These are phyloP conservation scores for Heterodera carotae DNA, from an alignment of 1,140 invertebrate species.

Conservation along the genomic window DNA sequence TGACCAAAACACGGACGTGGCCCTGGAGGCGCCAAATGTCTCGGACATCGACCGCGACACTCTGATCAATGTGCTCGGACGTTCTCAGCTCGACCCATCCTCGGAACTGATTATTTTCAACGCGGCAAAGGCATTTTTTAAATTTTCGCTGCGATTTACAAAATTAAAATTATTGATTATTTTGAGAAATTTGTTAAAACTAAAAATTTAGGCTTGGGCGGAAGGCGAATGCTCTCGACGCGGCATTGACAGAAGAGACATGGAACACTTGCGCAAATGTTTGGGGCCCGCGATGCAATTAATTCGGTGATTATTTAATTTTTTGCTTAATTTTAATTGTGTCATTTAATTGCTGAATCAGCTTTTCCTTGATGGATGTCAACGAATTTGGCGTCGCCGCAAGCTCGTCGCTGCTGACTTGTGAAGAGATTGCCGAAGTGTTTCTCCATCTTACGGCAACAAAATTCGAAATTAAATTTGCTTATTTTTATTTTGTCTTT, in stretches of 20 bases:
- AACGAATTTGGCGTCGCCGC: conserved; percentile 40
- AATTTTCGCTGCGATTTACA: neutral
- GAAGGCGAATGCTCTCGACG: conserved; percentile 37
- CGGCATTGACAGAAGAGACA: conserved; percentile 23
- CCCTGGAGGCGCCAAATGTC: conserved; percentile 20
- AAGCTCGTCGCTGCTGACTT: conserved; percentile 42
- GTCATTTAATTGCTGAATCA: neutral
- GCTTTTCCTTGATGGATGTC: conserved; percentile 42
- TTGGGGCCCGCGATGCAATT: conserved; percentile 39
- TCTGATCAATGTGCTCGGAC: conserved; percentile 34
- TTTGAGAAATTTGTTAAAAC: too few relatives aligned
- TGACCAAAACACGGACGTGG: conserved; percentile 38
- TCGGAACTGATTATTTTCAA: conserved; percentile 37
- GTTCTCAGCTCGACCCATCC: conserved; percentile 36
- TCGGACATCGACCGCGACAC: conserved; percentile 39
- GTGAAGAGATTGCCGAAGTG: conserved; percentile 53
- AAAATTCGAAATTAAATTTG: too few relatives aligned
- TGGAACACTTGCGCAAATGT: conserved; percentile 35
- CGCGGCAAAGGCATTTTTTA: conserved; percentile 28
- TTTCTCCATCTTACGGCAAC: conserved; percentile 48
- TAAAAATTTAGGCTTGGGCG: conserved; percentile 23
- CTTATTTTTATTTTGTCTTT: too few relatives aligned
- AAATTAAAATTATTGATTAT: neutral
- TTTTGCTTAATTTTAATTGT: neutral
- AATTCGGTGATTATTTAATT: conserved; percentile 24